A percentile compares a stretch with the other conserved stretches of the same genome.
These are phyloP conservation scores for Matsumyia berberina DNA, from an alignment of 2,888 invertebrate genomes.

Conservation along the genomic window DNA sequence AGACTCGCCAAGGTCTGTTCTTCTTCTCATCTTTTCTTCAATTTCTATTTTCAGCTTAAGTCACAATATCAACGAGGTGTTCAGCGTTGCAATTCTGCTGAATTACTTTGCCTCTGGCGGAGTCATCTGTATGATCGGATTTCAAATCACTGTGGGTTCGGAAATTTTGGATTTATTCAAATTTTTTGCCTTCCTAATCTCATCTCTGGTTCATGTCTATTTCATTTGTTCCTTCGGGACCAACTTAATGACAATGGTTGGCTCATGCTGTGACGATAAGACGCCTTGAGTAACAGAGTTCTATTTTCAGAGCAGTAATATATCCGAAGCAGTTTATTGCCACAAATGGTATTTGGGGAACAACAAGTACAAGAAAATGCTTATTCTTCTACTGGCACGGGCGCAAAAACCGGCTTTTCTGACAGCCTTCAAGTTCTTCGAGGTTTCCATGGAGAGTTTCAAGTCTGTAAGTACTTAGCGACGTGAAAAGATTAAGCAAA, in stretches of 20 bases:
- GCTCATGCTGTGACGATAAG: neutral
- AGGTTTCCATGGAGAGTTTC: conserved; percentile 78
- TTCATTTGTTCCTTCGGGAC: conserved; percentile 77
- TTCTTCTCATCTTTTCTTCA: neutral
- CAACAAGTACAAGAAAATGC: conserved; percentile 74
- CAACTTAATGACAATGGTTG: conserved; percentile 76
- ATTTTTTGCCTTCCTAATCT: conserved; percentile 75
- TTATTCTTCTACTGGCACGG: conserved; percentile 73
- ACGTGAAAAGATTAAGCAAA: neutral
- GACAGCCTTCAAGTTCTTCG: conserved; percentile 78
- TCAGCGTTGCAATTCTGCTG: conserved; percentile 73
- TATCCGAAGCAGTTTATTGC: conserved; percentile 76
- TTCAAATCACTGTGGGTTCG: conserved; percentile 76
- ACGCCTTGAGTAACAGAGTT: neutral
- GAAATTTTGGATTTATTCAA: conserved; percentile 74
- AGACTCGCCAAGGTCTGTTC: no score
- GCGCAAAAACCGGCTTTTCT: conserved; percentile 76
- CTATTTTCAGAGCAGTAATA: conserved; percentile 71
- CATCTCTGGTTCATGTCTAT: conserved; percentile 75
- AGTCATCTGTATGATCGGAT: conserved; percentile 77
- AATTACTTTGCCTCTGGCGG: conserved; percentile 76
- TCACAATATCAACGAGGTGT: conserved; percentile 69
- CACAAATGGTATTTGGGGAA: conserved; percentile 77
- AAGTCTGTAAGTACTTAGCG: conserved; percentile 68
- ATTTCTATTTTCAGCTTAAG: conserved; percentile 51